phyloP scores from a whole-genome alignment of 2,113 vertebrate species.

The Coracopsis vasa region DNA sequence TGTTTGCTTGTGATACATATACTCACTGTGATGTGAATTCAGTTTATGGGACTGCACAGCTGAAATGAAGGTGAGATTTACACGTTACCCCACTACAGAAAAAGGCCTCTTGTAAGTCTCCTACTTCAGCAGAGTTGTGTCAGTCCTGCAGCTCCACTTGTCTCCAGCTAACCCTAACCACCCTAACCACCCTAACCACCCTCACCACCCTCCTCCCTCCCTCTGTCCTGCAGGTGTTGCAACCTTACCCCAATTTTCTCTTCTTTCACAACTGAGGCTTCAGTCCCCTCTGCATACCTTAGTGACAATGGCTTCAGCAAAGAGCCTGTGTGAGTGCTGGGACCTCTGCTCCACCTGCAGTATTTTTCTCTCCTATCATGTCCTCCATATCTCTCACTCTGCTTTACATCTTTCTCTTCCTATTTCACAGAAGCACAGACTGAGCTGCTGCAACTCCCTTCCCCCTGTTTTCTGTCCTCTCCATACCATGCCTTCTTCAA shows the following conservation, averaged over 20 bases:
- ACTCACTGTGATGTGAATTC: accelerated
- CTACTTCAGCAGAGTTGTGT: background rate
- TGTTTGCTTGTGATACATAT: background rate
- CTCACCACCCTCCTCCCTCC: background rate
- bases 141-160: background rate
- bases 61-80: background rate
- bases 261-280: background rate
- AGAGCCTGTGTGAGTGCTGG: background rate
- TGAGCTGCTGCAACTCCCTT: background rate
- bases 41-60: background rate
- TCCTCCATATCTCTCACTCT: background rate
- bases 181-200: too few species aligned
- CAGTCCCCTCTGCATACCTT: background rate
- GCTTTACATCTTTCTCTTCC: background rate
- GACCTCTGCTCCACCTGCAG: background rate
- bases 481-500: background rate
- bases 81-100: background rate
- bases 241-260: background rate
- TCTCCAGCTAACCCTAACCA: background rate
- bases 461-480: background rate
- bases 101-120: background rate
- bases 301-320: background rate
- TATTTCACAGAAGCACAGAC: background rate
- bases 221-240: background rate
- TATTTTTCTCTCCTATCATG: accelerated